Evolutionary conservation across 2,888 invertebrate species (phyloP), one percentile per base, ranked within the genome.

Genomic region (Blera fallax): DNA sequence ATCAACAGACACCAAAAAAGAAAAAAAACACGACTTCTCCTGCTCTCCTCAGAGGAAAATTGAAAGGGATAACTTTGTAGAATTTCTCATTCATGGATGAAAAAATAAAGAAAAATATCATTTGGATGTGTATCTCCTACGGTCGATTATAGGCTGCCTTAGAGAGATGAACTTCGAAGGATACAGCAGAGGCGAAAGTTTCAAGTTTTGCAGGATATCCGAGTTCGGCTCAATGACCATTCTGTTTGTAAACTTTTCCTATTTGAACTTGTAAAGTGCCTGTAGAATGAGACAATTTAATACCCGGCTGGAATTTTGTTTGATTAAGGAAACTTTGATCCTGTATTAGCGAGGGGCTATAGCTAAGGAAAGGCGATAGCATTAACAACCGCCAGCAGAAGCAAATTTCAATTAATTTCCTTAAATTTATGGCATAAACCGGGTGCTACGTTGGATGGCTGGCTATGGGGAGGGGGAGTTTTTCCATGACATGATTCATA

Each of bases 241-340:
- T 62, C 62, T 45, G 78, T 70, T 62, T 18, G 69, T 43, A 78
- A 78, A 78, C 52, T 70, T 78, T 78, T 78, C 62, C 69, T 54
- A 78, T 78, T 78, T 21, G 62, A 78, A 78, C 60, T 70, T 78
- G 60, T 69, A 54, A 78, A 78, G 78, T 52, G 69, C 69, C 62
- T 37, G n/a, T 10, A 60, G 77, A n/a, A 58, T 18, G 58, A 60
- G 67, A 45, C 67, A 65, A 48, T 56, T 32, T 48, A 48, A 50
- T 67, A 32, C 50, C 29, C 29, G 24, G 29, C 62, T 52, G 43
- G 37, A 29, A 77, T 34, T 78, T 52, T 45, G 34, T 69, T 69
- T 69, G 78, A 78, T 78, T 67, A 54, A 14, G 50, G 5, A 60
- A 54, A 69, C 18, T 67, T 67, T 32, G 40, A 67, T 60, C 18